These are phyloP conservation scores for Seriola quinqueradiata DNA, from an alignment of 2,113 vertebrate species.

Conservation along the genomic window DNA sequence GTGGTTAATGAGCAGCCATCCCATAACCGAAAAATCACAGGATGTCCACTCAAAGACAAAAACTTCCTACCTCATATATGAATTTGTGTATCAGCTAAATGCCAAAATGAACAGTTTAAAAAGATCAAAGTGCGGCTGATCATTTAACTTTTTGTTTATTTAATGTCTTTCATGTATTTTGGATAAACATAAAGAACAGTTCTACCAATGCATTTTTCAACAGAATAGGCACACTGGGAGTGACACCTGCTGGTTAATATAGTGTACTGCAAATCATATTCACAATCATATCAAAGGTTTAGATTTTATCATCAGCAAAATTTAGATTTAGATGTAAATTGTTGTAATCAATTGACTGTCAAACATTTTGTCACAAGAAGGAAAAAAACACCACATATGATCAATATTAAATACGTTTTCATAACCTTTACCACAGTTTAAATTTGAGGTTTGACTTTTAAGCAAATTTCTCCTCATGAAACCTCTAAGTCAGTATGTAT, in stretches of 20 bases:
- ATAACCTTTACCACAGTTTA: not conserved
- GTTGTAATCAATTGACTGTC: not conserved
- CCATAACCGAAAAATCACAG: not conserved
- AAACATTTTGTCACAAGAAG: not conserved
- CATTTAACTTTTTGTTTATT: not conserved
- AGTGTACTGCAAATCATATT: slow-evolving; percentile 13
- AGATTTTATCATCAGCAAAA: not conserved
- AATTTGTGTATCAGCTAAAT: not conserved
- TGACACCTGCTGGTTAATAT: slow-evolving; percentile 75
- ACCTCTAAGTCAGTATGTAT: not conserved
- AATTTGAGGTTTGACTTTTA: slow-evolving; percentile 1
- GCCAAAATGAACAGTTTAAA: not conserved
- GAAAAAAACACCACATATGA: not conserved
- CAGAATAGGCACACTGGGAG: slow-evolving; percentile 35
- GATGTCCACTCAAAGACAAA: not conserved
- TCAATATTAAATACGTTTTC: not conserved
- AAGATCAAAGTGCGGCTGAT: not conserved
- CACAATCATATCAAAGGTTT: not conserved
- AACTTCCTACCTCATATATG: not conserved
- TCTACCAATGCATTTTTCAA: not conserved
- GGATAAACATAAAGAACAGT: not conserved
- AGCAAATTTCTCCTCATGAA: not conserved
- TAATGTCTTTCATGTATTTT: not conserved
- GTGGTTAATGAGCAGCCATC: not conserved
- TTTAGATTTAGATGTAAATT: not conserved